Evolutionary conservation across 2,113 vertebrate genomes (phyloP).

Genomic region (Oreochromis tanganicae): DNA sequence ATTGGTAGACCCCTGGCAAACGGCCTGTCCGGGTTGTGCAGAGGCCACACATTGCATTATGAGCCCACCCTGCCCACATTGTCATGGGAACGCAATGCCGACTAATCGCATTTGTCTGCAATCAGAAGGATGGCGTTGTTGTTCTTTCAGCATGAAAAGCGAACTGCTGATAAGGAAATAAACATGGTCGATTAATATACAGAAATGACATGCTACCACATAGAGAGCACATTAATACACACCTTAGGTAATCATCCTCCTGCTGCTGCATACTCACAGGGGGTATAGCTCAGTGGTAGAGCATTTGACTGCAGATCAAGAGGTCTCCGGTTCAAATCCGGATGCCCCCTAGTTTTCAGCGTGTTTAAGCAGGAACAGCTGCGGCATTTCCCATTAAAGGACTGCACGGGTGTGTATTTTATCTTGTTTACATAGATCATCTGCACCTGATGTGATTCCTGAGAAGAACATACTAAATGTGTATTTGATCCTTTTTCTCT

Average conservation of each 20-base stretch:
- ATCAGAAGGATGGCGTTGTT: constrained; percentile 35
- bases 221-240: neutral
- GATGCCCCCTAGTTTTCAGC: constrained; percentile 62
- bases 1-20: constrained; percentile 66
- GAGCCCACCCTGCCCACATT: constrained; percentile 51
- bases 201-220: neutral
- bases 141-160: neutral
- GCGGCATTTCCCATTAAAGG: neutral
- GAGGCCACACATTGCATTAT: constrained; percentile 63
- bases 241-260: rapidly evolving
- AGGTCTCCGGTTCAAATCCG: constrained; percentile 78
- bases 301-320: constrained; percentile 84
- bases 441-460: neutral
- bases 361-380: neutral
- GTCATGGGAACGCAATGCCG: constrained; percentile 69
- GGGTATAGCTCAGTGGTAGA: constrained; percentile 83
- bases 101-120: constrained; percentile 71
- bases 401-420: rapidly evolving
- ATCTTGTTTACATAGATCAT: neutral
- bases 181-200: neutral
- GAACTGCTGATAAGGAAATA: neutral
- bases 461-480: neutral
- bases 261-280: rapidly evolving
- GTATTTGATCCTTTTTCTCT: neutral
- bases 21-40: constrained; percentile 49